Evolutionary conservation across 2,888 invertebrate genomes (phyloP), one percentile per base, ranked within the genome.

Genomic region (Pammene fasciana): DNA sequence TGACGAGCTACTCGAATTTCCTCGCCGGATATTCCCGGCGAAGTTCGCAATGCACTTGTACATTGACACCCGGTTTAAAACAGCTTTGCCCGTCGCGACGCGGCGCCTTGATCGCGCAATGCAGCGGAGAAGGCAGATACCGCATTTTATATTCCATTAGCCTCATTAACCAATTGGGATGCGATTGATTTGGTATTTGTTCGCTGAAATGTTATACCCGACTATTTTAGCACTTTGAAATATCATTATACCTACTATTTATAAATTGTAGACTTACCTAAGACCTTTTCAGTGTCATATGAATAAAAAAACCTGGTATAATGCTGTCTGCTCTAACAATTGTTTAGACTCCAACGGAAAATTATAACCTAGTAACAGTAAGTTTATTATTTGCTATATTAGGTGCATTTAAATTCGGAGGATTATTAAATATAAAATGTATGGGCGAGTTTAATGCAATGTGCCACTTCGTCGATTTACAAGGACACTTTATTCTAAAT

Each of bases 1-100:
- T 83, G 84, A 83, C 85, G 82, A 80, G 81, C 78, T 79, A 81
- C 80, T 85, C 79, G 80, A 79, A 81, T 84, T 82, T 81, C 79
- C 82, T 78, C 73, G 52, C 75, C 77, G 79, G 78, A 82, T 85
- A 84, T 84, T 84, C 82, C 82, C 81, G 82, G 76, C 79, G 77
- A 81, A 82, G 76, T 83, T 80, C 74, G 74, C 73, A 77, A 79
- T 83, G 81, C 78, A 81, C 76, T 70, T 72, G 71, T 67, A 55
- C 65, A 67, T 46, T 54, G 64, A 70, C 68, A 68, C 68, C 65
- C 81, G 75, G 74, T 83, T 78, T 78, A 77, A 74, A 73, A 78
- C 71, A 75, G 75, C 73, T 78, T 73, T 65, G 61, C 56, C 41
- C 26, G 46, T 45, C 41, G 41, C 46, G 36, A 26, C 26, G 26